Evolutionary conservation across 2,888 invertebrate species (phyloP), one percentile per base, ranked within the genome.

Genomic region (Bellardia bayeri): DNA sequence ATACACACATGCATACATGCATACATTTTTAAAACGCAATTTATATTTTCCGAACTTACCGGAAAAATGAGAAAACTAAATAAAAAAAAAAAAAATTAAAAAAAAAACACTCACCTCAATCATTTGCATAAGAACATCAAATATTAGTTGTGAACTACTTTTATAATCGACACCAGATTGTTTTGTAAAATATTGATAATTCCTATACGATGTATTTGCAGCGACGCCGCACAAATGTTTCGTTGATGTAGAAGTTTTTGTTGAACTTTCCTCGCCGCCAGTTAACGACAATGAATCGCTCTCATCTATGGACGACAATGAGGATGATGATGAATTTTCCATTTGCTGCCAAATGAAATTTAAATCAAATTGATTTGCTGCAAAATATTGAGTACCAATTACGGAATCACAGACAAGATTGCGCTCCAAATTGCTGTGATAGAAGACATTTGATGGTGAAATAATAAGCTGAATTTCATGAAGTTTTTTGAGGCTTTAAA

Each of bases 61-160:
- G n/a, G n/a, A n/a, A n/a, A n/a, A n/a, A n/a, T n/a, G n/a, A 66
- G 13, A 56, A 54, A 56, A 66, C 4, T 33, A 6, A n/a, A 37
- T 4, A 1, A 40, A 45, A 54, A 75, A 76, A 16, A 54, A 68
- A 72, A 42, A 30, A 2, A 11, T 37, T 1, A 33, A 6, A 72
- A 23, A 40, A 16, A 45, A 61, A 76, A 66, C 14, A 85, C 92
- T 90, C 89, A 94, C 94, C 92, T 94, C 94, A 91, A 94, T 92
- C 94, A 95, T 95, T 90, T 98, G 97, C 1, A 97, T 95, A 89
- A 98, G 98, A 49, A 99, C 95, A 93, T 99, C 99, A 92, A 98
- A 95, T 23, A 99, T 94, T 91, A 99, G 96, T 92, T 98, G 98
- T 76, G 99, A 94, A 94, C 99, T 99, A 85, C 99, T 99, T 92